A percentile compares a stretch with the other conserved stretches of the same genome.
Conservation (phyloP, 2,113 vertebrate genomes). For the Oreochromis tanganicae region DNA sequence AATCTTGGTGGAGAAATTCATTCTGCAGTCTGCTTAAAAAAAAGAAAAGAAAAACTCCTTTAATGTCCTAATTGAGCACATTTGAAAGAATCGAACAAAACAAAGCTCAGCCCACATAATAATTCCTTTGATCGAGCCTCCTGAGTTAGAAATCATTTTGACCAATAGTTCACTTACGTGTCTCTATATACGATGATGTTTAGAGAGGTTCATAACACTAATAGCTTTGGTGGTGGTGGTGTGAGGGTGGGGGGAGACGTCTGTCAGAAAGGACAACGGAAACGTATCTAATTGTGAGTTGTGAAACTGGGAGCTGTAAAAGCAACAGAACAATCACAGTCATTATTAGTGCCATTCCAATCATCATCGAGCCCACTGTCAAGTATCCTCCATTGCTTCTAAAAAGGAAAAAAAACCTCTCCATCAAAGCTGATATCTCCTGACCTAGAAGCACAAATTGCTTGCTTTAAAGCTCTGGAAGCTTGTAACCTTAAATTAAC, state of each 20-base stretch:
- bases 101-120: not conserved
- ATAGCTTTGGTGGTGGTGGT: not conserved
- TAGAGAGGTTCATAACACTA: not conserved
- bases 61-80: not conserved
- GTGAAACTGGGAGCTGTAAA: not conserved
- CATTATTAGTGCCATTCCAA: not conserved
- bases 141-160: not conserved
- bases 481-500: constrained; percentile 29
- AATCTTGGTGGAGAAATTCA: not conserved
- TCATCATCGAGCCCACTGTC: not conserved
- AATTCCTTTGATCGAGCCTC: constrained; percentile 4
- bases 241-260: not conserved
- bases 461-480: constrained; percentile 14
- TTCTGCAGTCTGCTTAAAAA: not conserved
- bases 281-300: not conserved
- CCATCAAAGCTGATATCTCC: constrained; percentile 19
- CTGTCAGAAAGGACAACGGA: not conserved
- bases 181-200: not conserved
- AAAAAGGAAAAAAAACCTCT: not conserved
- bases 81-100: not conserved
- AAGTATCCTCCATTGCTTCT: not conserved
- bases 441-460: constrained; percentile 18
- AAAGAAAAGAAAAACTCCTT: not conserved
- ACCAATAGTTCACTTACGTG: not conserved
- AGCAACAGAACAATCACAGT: not conserved